A percentile compares a stretch with the other conserved stretches of the same genome.
Conservation (phyloP, 2,113 vertebrate species). For the Gopherus evgoodei region DNA sequence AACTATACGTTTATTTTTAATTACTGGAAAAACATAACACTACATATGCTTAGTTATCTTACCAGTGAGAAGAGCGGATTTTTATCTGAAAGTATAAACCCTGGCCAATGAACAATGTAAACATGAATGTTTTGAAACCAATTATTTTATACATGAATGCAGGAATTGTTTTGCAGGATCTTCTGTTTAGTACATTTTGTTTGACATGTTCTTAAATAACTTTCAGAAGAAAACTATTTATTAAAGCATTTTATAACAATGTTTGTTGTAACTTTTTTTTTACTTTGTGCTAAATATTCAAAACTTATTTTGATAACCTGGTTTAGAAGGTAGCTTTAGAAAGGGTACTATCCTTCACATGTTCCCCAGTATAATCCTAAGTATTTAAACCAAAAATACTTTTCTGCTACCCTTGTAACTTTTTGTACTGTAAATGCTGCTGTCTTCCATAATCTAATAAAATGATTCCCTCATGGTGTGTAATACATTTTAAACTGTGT, state of each 20-base stretch:
- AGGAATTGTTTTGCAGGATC: constrained; percentile 83
- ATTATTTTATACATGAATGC: constrained; percentile 86
- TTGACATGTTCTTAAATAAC: constrained; percentile 85
- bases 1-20: constrained; percentile 70
- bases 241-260: constrained; percentile 95
- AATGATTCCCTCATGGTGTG: constrained; percentile 74
- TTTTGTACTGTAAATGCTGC: constrained; percentile 75
- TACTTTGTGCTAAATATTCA: constrained; percentile 72
- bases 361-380: constrained; percentile 73
- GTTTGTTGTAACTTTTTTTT: constrained; percentile 75
- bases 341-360: constrained; percentile 70
- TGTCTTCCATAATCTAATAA: constrained; percentile 77
- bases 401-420: constrained; percentile 74
- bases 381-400: constrained; percentile 76
- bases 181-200: constrained; percentile 88
- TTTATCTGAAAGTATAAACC: constrained; percentile 54
- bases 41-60: constrained; percentile 63
- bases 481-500: constrained; percentile 58
- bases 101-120: constrained; percentile 73
- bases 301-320: constrained; percentile 75
- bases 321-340: constrained; percentile 65
- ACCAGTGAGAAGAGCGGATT: constrained; percentile 44
- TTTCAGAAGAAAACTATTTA: constrained; percentile 89
- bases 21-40: constrained; percentile 68
- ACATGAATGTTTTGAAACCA: constrained; percentile 74